Conservation (phyloP, 64 coral and sea anemone genomes). For the Cladopsammia gracilis region DNA sequence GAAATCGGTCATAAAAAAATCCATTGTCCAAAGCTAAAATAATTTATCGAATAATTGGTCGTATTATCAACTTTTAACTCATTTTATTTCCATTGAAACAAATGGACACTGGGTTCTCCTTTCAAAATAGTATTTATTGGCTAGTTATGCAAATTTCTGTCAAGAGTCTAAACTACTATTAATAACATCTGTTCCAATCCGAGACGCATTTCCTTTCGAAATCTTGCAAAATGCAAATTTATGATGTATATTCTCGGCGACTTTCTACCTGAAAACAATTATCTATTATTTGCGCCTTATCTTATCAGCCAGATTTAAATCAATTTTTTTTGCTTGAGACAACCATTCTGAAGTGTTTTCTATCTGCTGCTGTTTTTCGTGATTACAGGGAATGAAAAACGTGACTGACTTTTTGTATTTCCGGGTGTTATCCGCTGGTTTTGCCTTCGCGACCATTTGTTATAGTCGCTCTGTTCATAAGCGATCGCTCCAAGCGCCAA, state of each 20-base stretch:
- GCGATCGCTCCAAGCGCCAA: background rate
- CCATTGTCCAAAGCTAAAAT: too few relatives aligned
- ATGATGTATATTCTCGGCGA: background rate
- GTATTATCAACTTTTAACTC: too few relatives aligned
- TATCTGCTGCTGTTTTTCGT: background rate
- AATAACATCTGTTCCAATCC: background rate
- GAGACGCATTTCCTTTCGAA: background rate
- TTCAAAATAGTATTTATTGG: background rate
- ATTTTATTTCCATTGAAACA: too few relatives aligned
- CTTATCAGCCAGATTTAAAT: background rate
- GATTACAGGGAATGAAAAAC: background rate
- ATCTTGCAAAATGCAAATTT: background rate
- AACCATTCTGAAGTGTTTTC: background rate
- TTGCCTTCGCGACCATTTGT: slow-evolving; percentile 37
- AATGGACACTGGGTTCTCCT: too few relatives aligned
- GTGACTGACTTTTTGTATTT: background rate
- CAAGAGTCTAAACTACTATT: background rate
- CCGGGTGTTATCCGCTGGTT: background rate
- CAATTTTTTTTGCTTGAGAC: background rate
- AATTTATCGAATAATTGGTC: too few relatives aligned
- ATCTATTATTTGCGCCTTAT: background rate
- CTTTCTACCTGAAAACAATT: background rate
- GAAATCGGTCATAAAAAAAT: too few relatives aligned
- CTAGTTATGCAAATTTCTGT: slow-evolving; percentile 19
- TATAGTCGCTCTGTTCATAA: slow-evolving; percentile 36